Base-by-base conservation (phyloP, 2,113 vertebrate genomes). In the Forbesichthys papilliferus region DNA sequence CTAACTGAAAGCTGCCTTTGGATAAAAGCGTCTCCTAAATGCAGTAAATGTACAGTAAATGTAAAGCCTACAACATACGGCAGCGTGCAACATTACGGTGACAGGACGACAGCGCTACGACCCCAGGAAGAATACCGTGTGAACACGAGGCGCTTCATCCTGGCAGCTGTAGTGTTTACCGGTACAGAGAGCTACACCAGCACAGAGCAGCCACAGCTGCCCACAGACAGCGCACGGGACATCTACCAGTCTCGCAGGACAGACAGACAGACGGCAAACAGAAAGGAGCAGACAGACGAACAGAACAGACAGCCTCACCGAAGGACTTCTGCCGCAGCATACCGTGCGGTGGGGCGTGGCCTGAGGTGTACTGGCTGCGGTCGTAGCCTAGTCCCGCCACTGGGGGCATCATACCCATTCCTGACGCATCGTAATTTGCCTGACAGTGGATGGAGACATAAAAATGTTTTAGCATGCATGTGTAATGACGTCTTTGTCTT, bases 271-370 rank as follows among this genome's bases (percentile, higher is more conserved):
- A 86, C 80, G 83, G 72, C 51, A 33, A 73, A 89, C 73, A 67
- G 75, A 36, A 54, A 80, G 60, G 86, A 82, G 84, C 84, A 83
- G 87, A 87, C 85, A 82, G 85, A 66, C 75, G 68, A 80, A 68
- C 73, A 82, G 87, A 88, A 27, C 86, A 90, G 91, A 92, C 90
- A 90, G 80, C 88, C 95, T 92, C 94, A 97, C 96, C 96, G 71
- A 97, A 96, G 61, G 95, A 97, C 79, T 96, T 96, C 86, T 97
- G 96, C 77, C 95, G 93, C 89, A 90, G 89, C 87, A 97, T 95
- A 85, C 95, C 93, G 80, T 95, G 95, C 71, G 81, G 92, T 16
- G 92, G 90, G 52, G 81, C 93, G 46, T 94, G 93, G 48, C 93
- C 92, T 63, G 95, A 93, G 71, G 92, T 84, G 78, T 92, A 96